phyloP scores from a whole-genome alignment of 1,140 invertebrate genomes.

The Platyura marginata region DNA sequence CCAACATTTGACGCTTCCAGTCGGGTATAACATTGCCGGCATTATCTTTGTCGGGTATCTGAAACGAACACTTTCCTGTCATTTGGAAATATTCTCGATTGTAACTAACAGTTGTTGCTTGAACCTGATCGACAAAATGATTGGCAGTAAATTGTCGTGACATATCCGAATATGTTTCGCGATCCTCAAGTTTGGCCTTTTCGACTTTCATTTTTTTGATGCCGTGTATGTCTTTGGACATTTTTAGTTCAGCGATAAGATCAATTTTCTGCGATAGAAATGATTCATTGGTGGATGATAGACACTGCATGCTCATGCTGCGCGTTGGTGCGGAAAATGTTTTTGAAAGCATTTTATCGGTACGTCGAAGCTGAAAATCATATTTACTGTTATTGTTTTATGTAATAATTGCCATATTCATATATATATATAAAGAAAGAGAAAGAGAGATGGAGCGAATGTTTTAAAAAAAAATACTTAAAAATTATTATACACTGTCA shows the following conservation, averaged over 20 bases:
- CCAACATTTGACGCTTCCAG: conserved; percentile 90
- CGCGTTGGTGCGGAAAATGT: conserved; percentile 58
- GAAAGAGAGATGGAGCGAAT: too few relatives aligned
- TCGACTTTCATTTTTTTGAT: conserved; percentile 82
- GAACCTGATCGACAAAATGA: conserved; percentile 75
- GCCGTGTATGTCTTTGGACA: conserved; percentile 75
- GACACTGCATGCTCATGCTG: conserved; percentile 48
- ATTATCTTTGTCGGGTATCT: conserved; percentile 78
- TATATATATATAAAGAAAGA: too few relatives aligned
- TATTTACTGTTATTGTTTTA: neutral
- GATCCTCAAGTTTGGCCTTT: conserved; percentile 62
- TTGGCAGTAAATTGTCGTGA: conserved; percentile 66
- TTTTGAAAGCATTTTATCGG: conserved; percentile 52
- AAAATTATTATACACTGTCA: too few relatives aligned
- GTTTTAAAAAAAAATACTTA: too few relatives aligned
- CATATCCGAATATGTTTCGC: conserved; percentile 64
- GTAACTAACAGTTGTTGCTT: neutral
- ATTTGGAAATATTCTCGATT: neutral
- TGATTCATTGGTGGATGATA: conserved; percentile 43
- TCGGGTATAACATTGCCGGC: conserved; percentile 77
- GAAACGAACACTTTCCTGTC: conserved; percentile 4
- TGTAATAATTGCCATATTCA: neutral
- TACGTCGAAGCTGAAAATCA: conserved; percentile 44
- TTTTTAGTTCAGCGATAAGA: conserved; percentile 74
- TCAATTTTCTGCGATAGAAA: conserved; percentile 63